These are phyloP conservation scores for Antechinus flavipes DNA, from an alignment of 2,113 vertebrate genomes.

Conservation along the genomic window DNA sequence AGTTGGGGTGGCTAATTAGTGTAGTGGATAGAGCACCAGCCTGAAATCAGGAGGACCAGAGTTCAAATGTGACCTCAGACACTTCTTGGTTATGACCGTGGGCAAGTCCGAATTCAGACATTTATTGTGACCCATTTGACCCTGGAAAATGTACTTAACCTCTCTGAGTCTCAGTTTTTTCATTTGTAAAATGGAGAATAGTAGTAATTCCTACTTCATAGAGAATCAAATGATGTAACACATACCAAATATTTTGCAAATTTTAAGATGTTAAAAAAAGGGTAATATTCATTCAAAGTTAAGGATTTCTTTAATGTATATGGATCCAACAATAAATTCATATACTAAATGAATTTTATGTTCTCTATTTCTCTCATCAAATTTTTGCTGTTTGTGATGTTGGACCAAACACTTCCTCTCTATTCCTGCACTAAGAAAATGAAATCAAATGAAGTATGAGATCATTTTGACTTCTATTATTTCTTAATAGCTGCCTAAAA, in stretches of 20 bases:
- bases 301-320: neutral
- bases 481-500: neutral
- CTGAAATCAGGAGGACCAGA: no score
- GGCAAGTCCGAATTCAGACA: neutral
- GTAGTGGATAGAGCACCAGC: no score
- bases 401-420: neutral
- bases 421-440: neutral
- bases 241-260: neutral
- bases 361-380: neutral
- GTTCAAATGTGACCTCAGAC: no score
- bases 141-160: neutral
- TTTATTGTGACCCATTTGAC: neutral
- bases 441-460: neutral
- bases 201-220: neutral
- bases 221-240: neutral
- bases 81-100: no score
- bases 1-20: neutral
- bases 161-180: neutral
- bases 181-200: neutral
- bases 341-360: neutral
- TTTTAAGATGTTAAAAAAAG: neutral
- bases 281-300: neutral
- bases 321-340: neutral
- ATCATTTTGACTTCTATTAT: neutral
- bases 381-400: neutral